These are phyloP conservation scores for Piscicola geometra DNA, from an alignment of 2,888 invertebrate genomes.

Conservation along the genomic window DNA sequence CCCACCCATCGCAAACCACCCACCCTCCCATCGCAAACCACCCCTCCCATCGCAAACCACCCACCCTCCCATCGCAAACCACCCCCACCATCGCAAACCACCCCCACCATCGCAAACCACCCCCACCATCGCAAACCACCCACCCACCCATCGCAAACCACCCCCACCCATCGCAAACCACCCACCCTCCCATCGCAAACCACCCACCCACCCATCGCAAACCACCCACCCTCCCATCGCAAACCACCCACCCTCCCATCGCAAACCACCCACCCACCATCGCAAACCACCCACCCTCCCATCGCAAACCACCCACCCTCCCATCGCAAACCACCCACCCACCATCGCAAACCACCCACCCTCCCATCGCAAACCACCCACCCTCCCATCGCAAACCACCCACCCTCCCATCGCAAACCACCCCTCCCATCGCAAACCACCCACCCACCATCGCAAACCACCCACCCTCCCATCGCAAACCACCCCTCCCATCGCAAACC, in stretches of 20 bases:
- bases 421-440: not conserved
- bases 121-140: not conserved
- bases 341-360: too few relatives aligned
- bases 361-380: not conserved
- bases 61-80: too few relatives aligned
- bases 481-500: not conserved
- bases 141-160: not conserved
- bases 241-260: not conserved
- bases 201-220: not conserved
- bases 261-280: not conserved
- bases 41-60: too few relatives aligned
- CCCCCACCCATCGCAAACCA: not conserved
- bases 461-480: not conserved
- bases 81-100: too few relatives aligned
- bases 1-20: not conserved
- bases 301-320: too few relatives aligned
- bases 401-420: not conserved
- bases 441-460: slow-evolving; percentile 18
- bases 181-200: not conserved
- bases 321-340: not conserved
- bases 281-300: not conserved
- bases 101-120: not conserved
- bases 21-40: not conserved
- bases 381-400: not conserved
- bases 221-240: too few relatives aligned